Evolutionary conservation across 2,888 invertebrate species (phyloP).

Genomic region (Caprella mutica): DNA sequence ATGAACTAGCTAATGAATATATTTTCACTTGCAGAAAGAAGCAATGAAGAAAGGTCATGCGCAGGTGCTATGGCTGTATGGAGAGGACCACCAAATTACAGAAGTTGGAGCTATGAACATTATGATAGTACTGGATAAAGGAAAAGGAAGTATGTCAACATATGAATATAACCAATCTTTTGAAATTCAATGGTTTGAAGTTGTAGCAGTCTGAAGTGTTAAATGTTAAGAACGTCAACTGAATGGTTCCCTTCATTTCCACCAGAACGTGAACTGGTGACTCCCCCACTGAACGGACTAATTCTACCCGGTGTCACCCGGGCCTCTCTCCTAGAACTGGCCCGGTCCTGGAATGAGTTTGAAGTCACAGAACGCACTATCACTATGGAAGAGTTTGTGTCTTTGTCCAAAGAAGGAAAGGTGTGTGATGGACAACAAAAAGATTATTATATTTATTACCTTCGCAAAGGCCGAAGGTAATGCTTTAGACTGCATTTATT

Average conservation of each 20-base stretch:
- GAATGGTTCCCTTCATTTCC: background rate
- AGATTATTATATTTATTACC: too few relatives aligned
- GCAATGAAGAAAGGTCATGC: slow-evolving; percentile 72
- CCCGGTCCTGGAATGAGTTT: slow-evolving; percentile 72
- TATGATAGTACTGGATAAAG: slow-evolving; percentile 74
- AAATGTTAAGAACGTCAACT: too few relatives aligned
- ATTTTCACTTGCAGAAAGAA: slow-evolving; percentile 43
- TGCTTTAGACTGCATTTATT: too few relatives aligned
- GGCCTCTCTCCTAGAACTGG: slow-evolving; percentile 69
- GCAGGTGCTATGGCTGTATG: slow-evolving; percentile 93
- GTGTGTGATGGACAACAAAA: too few relatives aligned
- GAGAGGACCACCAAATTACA: slow-evolving; percentile 80
- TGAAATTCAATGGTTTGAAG: background rate
- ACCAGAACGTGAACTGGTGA: slow-evolving; percentile 75
- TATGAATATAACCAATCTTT: too few relatives aligned
- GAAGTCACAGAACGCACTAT: slow-evolving; percentile 66
- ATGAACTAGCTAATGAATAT: background rate
- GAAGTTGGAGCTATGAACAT: slow-evolving; percentile 99
- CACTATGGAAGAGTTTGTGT: slow-evolving; percentile 69
- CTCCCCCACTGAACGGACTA: slow-evolving; percentile 84
- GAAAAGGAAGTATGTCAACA: slow-evolving; percentile 57
- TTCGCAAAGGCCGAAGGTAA: too few relatives aligned
- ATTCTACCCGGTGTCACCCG: slow-evolving; percentile 92
- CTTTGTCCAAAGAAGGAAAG: slow-evolving; percentile 63
- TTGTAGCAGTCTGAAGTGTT: background rate